Evolutionary conservation across 2,888 invertebrate genomes (phyloP).

Genomic region (Parnassius glacialis): DNA sequence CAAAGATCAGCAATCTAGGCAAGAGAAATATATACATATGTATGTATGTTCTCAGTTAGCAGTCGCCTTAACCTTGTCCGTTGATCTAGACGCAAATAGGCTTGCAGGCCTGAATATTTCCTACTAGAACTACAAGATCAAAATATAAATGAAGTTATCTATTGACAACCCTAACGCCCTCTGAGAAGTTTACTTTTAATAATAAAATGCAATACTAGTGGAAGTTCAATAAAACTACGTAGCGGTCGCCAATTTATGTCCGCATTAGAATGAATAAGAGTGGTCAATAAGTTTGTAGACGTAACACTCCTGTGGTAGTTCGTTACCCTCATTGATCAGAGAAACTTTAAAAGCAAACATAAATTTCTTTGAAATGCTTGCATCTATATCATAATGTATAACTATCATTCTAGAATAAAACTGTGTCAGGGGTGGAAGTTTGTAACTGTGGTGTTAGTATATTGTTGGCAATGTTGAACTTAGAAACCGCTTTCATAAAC

Average conservation of each 20-base stretch:
- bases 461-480: slow-evolving; percentile 4
- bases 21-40: too few species aligned
- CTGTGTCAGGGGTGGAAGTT: slow-evolving; percentile 8
- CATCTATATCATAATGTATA: slow-evolving; percentile 5
- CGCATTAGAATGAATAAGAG: slow-evolving; percentile 68
- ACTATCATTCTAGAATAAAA: slow-evolving; percentile 6
- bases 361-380: slow-evolving; percentile 14
- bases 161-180: slow-evolving; percentile 29
- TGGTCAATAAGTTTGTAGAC: slow-evolving; percentile 61
- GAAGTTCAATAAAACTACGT: slow-evolving; percentile 60
- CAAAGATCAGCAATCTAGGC: too few species aligned
- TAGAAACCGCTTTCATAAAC: slow-evolving; percentile 6
- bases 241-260: slow-evolving; percentile 63
- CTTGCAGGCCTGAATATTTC: too few species aligned
- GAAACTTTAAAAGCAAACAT: slow-evolving; percentile 22
- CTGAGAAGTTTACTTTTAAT: slow-evolving; percentile 57
- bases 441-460: slow-evolving; percentile 8
- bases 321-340: slow-evolving; percentile 31
- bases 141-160: neutral
- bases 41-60: too few species aligned
- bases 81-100: too few species aligned
- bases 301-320: slow-evolving; percentile 44
- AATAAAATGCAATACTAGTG: slow-evolving; percentile 66
- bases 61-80: too few species aligned
- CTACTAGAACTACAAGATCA: neutral